Evolutionary conservation across 2,797 vertebrate species (phyloP), one percentile per base, ranked within the genome.

Genomic region (Brotula barbata): DNA sequence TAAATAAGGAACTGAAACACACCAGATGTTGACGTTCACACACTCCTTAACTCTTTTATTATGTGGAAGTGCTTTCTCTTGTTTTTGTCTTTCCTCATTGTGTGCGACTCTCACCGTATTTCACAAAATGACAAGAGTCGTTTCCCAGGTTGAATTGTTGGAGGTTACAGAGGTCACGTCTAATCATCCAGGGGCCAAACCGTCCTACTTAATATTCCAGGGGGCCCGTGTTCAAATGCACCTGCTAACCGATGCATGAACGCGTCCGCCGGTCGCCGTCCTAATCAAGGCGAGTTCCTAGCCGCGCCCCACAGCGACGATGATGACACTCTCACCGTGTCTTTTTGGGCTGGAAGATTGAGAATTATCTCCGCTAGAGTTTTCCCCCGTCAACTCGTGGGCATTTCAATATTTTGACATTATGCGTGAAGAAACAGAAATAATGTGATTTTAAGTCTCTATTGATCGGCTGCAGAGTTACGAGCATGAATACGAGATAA

Each of bases 161-260:
- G 62, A 66, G 74, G 56, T 58, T 42, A 20, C 25, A 8, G 21
- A 23, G 4, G 21, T 65, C 42, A 23, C 23, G 41, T 28, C 3
- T 20, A 28, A 58, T 55, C 22, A 23, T 61, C 34, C 22, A 21
- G 33, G n/a, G 36, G 20, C 10, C 14, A 14, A 37, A 2, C 7
- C 34, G n/a, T 13, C 39, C 15, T 50, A 34, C 58, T 54, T 44
- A 31, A 52, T 68, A 56, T 58, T 64, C 64, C 31, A 58, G 25
- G 23, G 22, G n/a, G 22, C 17, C 8, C 21, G 23, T 58, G 48
- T 61, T n/a, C 16, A 51, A 67, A 41, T 56, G 21, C 47, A 45
- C 52, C 53, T 53, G 47, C 66, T 66, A 59, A 55, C 51, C 31
- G 54, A 77, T 57, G 58, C 71, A 62, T 67, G 64, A 50, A 60